Conservation (phyloP, 2,797 vertebrate species). For the Spinibarbus caldwelli region DNA sequence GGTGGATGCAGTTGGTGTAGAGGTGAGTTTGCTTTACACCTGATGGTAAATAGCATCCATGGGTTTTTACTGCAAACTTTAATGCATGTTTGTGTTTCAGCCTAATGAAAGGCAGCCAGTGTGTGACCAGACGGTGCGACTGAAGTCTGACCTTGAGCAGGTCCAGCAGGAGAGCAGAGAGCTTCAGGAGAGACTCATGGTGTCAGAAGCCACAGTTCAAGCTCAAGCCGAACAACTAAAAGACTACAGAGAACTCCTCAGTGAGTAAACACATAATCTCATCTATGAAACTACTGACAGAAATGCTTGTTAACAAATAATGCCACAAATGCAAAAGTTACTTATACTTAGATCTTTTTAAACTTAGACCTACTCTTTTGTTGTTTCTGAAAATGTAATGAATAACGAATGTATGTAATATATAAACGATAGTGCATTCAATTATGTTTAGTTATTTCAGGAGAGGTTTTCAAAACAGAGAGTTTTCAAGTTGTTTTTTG, state of each 20-base stretch:
- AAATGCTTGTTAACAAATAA: neutral
- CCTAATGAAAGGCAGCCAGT: conserved; percentile 52
- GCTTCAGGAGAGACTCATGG: conserved; percentile 87
- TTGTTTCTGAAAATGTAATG: neutral
- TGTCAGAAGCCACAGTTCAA: conserved; percentile 86
- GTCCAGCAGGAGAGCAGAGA: conserved; percentile 83
- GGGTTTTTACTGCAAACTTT: neutral
- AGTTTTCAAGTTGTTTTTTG: neutral
- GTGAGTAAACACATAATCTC: conserved; percentile 77
- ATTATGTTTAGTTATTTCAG: neutral
- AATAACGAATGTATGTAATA: neutral
- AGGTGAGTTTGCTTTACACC: conserved; percentile 10
- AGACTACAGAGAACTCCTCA: conserved; percentile 83
- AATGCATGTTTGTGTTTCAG: conserved; percentile 28
- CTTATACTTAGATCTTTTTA: too few species aligned
- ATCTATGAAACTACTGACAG: neutral
- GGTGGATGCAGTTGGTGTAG: conserved; percentile 46
- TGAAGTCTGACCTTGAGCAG: conserved; percentile 77
- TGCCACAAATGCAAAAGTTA: too few species aligned
- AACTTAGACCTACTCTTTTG: neutral
- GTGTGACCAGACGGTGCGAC: conserved; percentile 68
- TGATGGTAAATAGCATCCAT: neutral
- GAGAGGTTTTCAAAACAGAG: neutral
- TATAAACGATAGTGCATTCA: neutral
- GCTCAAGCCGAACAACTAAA: conserved; percentile 89